These are phyloP conservation scores for Synanthedon tipuliformis DNA, from an alignment of 2,888 invertebrate species.

Conservation along the genomic window DNA sequence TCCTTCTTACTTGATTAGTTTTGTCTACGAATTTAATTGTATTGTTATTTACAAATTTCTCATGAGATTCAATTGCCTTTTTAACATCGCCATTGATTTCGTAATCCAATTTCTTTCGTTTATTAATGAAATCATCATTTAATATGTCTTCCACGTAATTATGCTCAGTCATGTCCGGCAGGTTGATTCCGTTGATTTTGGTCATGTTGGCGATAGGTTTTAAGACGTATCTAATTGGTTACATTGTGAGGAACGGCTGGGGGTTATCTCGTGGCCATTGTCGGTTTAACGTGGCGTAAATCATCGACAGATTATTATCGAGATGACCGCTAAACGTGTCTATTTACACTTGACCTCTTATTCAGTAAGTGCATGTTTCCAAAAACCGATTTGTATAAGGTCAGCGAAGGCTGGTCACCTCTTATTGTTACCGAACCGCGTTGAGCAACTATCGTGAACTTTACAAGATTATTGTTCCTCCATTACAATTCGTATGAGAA, in stretches of 20 bases:
- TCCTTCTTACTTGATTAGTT: slow-evolving; percentile 26
- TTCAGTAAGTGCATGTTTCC: slow-evolving; percentile 19
- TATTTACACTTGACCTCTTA: slow-evolving; percentile 28
- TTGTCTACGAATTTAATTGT: slow-evolving; percentile 21
- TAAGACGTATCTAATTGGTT: slow-evolving; percentile 49
- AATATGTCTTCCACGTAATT: slow-evolving; percentile 49
- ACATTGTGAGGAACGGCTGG: slow-evolving; percentile 44
- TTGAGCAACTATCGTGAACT: slow-evolving; percentile 66
- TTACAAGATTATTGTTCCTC: slow-evolving; percentile 63
- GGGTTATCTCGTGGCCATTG: slow-evolving; percentile 53
- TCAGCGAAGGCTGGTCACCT: slow-evolving; percentile 27
- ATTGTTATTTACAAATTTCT: slow-evolving; percentile 22
- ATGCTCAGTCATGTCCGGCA: slow-evolving; percentile 41
- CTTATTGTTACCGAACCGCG: slow-evolving; percentile 47
- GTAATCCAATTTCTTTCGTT: slow-evolving; percentile 33
- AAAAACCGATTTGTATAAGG: slow-evolving; percentile 34
- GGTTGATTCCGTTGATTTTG: slow-evolving; percentile 48
- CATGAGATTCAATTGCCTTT: not conserved
- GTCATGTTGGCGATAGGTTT: slow-evolving; percentile 40
- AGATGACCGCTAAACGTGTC: slow-evolving; percentile 50
- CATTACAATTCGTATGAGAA: slow-evolving; percentile 67
- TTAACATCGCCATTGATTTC: slow-evolving; percentile 18
- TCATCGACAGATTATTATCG: slow-evolving; percentile 66
- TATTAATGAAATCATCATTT: slow-evolving; percentile 34
- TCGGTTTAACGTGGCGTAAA: slow-evolving; percentile 63